Percentiles rank a stretch among this genome's conserved stretches.
Conservation (phyloP, 2,113 vertebrate genomes). For the Scomber colias region DNA sequence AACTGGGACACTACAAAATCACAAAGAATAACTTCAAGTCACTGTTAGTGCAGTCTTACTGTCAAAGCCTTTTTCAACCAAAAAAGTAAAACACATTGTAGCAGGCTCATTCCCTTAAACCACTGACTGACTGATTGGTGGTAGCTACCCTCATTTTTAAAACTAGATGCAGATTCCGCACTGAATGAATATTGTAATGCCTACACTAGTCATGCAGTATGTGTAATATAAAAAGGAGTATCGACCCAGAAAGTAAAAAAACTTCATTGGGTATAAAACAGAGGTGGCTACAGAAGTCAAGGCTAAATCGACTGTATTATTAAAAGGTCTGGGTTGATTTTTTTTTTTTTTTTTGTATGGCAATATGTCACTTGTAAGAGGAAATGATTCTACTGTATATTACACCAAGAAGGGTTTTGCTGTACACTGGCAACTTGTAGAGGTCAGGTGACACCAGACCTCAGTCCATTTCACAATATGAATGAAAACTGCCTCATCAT, state of each 20-base stretch:
- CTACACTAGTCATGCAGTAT: not conserved
- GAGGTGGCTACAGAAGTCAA: not conserved
- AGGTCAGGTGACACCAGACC: slow-evolving; percentile 32
- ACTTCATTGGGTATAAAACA: not conserved
- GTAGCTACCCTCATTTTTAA: not conserved
- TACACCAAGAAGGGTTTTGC: not conserved
- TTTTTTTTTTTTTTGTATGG: not conserved
- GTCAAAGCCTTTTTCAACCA: slow-evolving; percentile 1
- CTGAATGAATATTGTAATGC: not conserved
- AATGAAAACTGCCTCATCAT: slow-evolving; percentile 32
- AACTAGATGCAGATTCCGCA: not conserved
- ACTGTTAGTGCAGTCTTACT: slow-evolving; percentile 10
- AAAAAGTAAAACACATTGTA: slow-evolving; percentile 1
- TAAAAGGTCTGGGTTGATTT: not conserved
- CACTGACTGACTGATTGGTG: not conserved
- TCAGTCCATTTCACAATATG: slow-evolving; percentile 28
- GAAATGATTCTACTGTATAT: slow-evolving; percentile 4
- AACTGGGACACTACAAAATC: slow-evolving; percentile 34
- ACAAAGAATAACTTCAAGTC: slow-evolving; percentile 38
- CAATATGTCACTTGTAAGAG: not conserved
- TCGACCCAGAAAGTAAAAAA: no score
- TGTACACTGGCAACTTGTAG: not conserved
- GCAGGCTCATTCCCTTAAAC: not conserved
- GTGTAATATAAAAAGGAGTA: not conserved
- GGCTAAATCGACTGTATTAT: not conserved